phyloP scores from a whole-genome alignment of 2,888 invertebrate species.

The Cryptophagus acutangulus region DNA sequence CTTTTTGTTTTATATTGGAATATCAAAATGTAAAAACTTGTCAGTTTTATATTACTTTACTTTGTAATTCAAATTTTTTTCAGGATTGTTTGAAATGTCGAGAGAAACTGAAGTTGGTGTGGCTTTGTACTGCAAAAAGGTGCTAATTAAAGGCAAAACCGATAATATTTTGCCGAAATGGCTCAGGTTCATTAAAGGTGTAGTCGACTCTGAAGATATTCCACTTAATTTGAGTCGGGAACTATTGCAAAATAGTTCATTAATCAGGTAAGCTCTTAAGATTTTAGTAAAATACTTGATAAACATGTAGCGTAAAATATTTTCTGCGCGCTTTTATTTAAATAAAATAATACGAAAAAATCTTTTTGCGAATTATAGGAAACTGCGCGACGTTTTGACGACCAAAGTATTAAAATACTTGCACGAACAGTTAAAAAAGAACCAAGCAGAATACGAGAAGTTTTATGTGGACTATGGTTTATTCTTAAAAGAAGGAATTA shows the following conservation, averaged over 20 bases:
- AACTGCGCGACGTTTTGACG: slow-evolving; percentile 78
- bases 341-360: slow-evolving; percentile 5
- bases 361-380: slow-evolving; percentile 50
- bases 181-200: slow-evolving; percentile 94
- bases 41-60: not conserved
- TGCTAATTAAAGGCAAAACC: slow-evolving; percentile 87
- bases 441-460: slow-evolving; percentile 70
- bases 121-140: slow-evolving; percentile 85
- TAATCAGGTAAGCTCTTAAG: slow-evolving; percentile 65
- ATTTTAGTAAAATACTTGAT: slow-evolving; percentile 1
- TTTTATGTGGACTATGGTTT: slow-evolving; percentile 91
- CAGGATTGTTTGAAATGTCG: slow-evolving; percentile 82
- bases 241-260: slow-evolving; percentile 85
- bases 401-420: slow-evolving; percentile 79
- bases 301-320: too few species aligned
- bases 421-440: slow-evolving; percentile 78
- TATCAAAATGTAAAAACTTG: too few species aligned
- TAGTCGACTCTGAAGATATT: slow-evolving; percentile 98
- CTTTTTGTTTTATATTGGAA: too few species aligned
- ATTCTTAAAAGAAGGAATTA: slow-evolving; percentile 93
- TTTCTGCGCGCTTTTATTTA: too few species aligned
- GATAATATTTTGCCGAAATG: slow-evolving; percentile 91
- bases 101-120: slow-evolving; percentile 81
- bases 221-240: slow-evolving; percentile 95
- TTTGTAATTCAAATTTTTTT: not conserved